Conservation (phyloP, 2,888 invertebrate genomes). For the Sphaerophoria rueppellii region DNA sequence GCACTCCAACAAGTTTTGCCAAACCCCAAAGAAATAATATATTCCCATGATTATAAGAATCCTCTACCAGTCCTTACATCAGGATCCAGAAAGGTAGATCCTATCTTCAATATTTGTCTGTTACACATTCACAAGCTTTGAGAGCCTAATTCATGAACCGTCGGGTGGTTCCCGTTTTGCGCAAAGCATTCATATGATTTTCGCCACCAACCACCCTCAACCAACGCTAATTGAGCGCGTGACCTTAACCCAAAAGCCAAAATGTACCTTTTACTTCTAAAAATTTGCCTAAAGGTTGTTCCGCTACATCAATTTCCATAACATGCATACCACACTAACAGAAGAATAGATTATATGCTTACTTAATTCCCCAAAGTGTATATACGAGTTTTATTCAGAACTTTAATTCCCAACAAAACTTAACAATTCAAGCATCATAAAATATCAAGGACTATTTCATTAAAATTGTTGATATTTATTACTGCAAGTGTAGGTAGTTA, state of each 20-base stretch:
- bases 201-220: not conserved
- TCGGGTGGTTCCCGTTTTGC: too few species aligned
- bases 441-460: constrained; percentile 26
- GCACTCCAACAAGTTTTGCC: too few species aligned
- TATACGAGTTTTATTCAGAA: not conserved
- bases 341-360: not conserved
- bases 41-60: too few species aligned
- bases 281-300: not conserved
- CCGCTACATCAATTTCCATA: not conserved
- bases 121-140: too few species aligned
- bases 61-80: too few species aligned
- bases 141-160: too few species aligned
- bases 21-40: too few species aligned
- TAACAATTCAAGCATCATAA: constrained; percentile 5
- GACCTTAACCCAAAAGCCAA: constrained; percentile 3
- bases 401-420: constrained; percentile 8
- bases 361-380: not conserved
- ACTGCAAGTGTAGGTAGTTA: not conserved
- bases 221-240: not conserved
- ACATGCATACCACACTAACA: not conserved
- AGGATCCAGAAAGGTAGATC: too few species aligned
- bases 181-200: too few species aligned
- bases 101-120: too few species aligned
- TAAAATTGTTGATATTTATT: constrained; percentile 26
- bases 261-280: not conserved